These are phyloP conservation scores for Colossoma macropomum DNA, from an alignment of 2,113 vertebrate species.

Conservation along the genomic window DNA sequence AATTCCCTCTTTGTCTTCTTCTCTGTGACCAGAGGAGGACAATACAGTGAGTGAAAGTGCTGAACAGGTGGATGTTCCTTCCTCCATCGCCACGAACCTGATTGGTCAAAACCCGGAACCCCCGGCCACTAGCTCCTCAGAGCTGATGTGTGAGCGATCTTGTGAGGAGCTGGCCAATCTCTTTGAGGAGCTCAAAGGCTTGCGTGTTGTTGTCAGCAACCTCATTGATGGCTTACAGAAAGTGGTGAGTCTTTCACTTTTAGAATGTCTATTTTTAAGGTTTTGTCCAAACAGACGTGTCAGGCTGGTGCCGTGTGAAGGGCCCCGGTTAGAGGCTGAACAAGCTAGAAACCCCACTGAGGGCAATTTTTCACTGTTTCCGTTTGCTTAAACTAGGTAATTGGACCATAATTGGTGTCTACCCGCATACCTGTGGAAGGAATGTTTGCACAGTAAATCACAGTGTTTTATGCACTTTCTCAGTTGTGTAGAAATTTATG, in stretches of 20 bases:
- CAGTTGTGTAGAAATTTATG: slow-evolving; percentile 28
- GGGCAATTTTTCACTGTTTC: slow-evolving; percentile 29
- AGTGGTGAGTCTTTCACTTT: slow-evolving; percentile 81
- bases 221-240: slow-evolving; percentile 87
- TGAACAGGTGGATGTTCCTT: slow-evolving; percentile 80
- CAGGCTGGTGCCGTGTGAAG: slow-evolving; percentile 14
- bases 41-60: slow-evolving; percentile 81
- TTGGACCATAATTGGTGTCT: slow-evolving; percentile 39
- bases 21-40: slow-evolving; percentile 75
- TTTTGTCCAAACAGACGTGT: slow-evolving; percentile 9
- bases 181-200: slow-evolving; percentile 87
- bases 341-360: background rate
- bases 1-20: slow-evolving; percentile 1
- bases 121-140: slow-evolving; percentile 57
- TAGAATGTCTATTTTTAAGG: background rate
- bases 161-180: slow-evolving; percentile 89
- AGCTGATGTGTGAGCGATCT: slow-evolving; percentile 84
- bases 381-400: slow-evolving; percentile 31
- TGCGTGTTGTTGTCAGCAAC: slow-evolving; percentile 85
- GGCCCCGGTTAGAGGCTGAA: slow-evolving; percentile 1
- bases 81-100: slow-evolving; percentile 68
- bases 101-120: slow-evolving; percentile 69
- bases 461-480: background rate
- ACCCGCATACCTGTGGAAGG: slow-evolving; percentile 37
- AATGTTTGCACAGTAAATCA: slow-evolving; percentile 41